phyloP scores from a whole-genome alignment of 2,888 invertebrate genomes.

The Dynastes hyllus region DNA sequence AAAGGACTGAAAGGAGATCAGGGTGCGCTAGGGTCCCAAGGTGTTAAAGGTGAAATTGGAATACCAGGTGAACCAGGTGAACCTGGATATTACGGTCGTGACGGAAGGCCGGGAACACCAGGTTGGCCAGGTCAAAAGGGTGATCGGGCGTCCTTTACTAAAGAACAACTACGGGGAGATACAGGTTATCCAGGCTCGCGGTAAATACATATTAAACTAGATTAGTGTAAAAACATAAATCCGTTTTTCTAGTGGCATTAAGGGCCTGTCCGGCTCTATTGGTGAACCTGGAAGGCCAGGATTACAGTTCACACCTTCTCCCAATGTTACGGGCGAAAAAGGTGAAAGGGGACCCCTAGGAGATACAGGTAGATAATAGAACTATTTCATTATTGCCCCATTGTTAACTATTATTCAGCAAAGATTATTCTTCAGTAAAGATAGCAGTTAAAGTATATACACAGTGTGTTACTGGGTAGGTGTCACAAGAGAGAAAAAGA shows the following conservation, averaged over 20 bases:
- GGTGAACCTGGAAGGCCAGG: conserved; percentile 69
- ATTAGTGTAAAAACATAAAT: background rate
- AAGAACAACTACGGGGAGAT: conserved; percentile 72
- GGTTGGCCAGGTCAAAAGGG: conserved; percentile 76
- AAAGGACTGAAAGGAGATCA: conserved; percentile 68
- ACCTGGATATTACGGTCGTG: conserved; percentile 64
- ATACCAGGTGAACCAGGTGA: conserved; percentile 69
- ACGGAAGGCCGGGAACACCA: conserved; percentile 71
- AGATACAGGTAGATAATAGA: conserved; percentile 35
- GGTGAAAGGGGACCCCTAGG: conserved; percentile 68
- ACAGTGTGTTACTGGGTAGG: no score
- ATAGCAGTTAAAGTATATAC: no score
- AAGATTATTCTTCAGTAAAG: no score
- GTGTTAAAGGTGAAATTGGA: conserved; percentile 66
- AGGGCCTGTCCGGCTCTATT: conserved; percentile 53
- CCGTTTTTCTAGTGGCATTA: conserved; percentile 29
- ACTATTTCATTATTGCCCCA: no score
- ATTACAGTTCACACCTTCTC: conserved; percentile 14
- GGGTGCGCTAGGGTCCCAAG: conserved; percentile 63
- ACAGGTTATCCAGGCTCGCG: conserved; percentile 69
- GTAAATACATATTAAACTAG: conserved; percentile 61
- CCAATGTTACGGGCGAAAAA: conserved; percentile 63
- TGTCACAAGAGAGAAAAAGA: no score
- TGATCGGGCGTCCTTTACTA: conserved; percentile 72
- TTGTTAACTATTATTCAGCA: no score